Evolutionary conservation across 1,140 invertebrate genomes (phyloP), one percentile per base, ranked within the genome.

Genomic region (Sycobia sp.): DNA sequence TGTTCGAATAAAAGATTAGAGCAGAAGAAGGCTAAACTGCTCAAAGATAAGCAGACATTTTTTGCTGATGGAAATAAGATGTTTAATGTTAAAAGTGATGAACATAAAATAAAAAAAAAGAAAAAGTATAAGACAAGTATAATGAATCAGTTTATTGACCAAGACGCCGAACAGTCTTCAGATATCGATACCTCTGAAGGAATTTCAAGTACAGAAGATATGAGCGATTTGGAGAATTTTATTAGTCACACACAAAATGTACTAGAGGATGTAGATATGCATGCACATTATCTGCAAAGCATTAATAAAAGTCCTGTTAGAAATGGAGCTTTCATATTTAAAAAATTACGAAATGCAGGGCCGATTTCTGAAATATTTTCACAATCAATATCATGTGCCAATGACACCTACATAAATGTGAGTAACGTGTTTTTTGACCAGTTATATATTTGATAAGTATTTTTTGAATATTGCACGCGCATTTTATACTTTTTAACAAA

Each of bases 281-380:
- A 83, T 25, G 84, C 80, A 4, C 79, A 85, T 62, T 89, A 89
- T 72, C 70, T 89, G 20, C 83, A 84, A 62, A 85, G 85, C 18
- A 68, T 85, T 3, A 86, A 77, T 27, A 77, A 77, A 56, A 77
- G 76, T 0, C 2, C 46, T 0, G 66, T 56, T 36, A 55, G 14
- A 51, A 36, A 53, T 1, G 66, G 68, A 0, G 66, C 51, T 7
- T 80, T 76, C 51, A 2, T 72, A 38, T 67, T 80, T 3, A 73
- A 66, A 20, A 34, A 71, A 59, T 53, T 64, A 9, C 73, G 55
- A 10, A 20, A 56, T 7, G 29, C 53, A 7, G 25, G 53, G 16
- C 20, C 71, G 1, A 29, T 67, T 23, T 13, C 55, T n/a, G 64
- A 75, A 29, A 67, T 81, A 20, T 81, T 69, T 50, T 80, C 79